Percentiles rank a stretch among this genome's conserved stretches.
Evolutionary conservation across 2,888 invertebrate genomes (phyloP).

Genomic region (Plebejus anna): DNA sequence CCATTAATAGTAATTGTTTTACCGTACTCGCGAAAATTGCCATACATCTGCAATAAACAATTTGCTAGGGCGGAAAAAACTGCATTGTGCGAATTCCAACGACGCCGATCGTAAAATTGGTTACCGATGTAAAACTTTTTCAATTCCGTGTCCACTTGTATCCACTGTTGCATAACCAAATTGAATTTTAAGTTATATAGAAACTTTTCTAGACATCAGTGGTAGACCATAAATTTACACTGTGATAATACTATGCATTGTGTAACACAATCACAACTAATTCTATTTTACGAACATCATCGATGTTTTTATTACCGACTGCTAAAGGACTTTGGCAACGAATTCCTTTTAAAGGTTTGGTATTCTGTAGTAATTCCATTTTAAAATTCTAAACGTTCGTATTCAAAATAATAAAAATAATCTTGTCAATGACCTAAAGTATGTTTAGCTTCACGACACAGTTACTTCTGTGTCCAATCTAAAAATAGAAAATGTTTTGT

Average conservation of each 20-base stretch:
- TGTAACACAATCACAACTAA: not conserved
- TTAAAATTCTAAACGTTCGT: not conserved
- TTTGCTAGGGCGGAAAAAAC: not conserved
- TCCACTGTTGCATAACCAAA: constrained; percentile 3
- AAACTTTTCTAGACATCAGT: constrained; percentile 7
- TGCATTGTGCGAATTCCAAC: not conserved
- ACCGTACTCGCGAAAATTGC: constrained; percentile 29
- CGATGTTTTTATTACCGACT: not conserved
- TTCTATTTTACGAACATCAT: not conserved
- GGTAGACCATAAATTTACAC: not conserved
- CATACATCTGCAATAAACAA: not conserved
- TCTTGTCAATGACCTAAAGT: constrained; percentile 2
- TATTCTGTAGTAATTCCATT: not conserved
- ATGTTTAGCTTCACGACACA: not conserved
- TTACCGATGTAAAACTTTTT: not conserved
- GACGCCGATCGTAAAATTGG: not conserved
- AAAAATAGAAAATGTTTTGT: constrained; percentile 6
- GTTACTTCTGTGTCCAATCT: not conserved
- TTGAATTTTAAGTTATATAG: constrained; percentile 9
- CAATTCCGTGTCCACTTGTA: not conserved
- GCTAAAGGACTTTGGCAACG: not conserved
- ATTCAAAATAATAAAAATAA: not conserved
- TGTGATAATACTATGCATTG: not conserved
- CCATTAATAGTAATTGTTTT: constrained; percentile 31
- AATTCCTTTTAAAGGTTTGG: not conserved